A percentile compares a stretch with the other conserved stretches of the same genome.
These are phyloP conservation scores for Druon quercuslanigerum DNA, from an alignment of 1,140 invertebrate species.

Conservation along the genomic window DNA sequence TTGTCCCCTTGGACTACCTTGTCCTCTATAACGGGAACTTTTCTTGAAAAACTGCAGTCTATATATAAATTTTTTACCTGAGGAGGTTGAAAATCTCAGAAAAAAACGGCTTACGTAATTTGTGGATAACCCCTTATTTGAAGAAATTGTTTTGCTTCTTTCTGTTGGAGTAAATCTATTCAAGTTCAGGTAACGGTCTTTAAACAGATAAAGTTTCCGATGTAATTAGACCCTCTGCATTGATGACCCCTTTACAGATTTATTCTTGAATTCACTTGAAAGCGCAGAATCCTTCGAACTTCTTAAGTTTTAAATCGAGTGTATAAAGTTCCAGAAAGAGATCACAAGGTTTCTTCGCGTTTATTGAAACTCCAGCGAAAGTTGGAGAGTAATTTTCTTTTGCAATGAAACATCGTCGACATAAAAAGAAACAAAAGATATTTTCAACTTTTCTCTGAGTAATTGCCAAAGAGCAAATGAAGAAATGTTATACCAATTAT, in stretches of 20 bases:
- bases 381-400: slow-evolving; percentile 29
- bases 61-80: too few species aligned
- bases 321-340: slow-evolving; percentile 15
- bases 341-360: slow-evolving; percentile 12
- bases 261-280: slow-evolving; percentile 1
- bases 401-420: slow-evolving; percentile 22
- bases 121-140: too few species aligned
- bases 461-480: not conserved
- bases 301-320: slow-evolving; percentile 29
- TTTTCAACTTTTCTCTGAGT: slow-evolving; percentile 6
- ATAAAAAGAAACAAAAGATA: slow-evolving; percentile 6
- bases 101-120: too few species aligned
- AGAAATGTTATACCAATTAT: not conserved
- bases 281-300: not conserved
- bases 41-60: too few species aligned
- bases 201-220: not conserved
- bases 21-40: too few species aligned
- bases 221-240: not conserved
- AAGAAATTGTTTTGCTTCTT: too few species aligned
- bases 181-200: not conserved
- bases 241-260: slow-evolving; percentile 19
- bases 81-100: too few species aligned
- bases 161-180: too few species aligned
- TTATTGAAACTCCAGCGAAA: slow-evolving; percentile 24
- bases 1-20: too few species aligned